A percentile compares a stretch with the other conserved stretches of the same genome.
Conservation (phyloP, 2,797 vertebrate genomes). For the Brachyalestes nurse region DNA sequence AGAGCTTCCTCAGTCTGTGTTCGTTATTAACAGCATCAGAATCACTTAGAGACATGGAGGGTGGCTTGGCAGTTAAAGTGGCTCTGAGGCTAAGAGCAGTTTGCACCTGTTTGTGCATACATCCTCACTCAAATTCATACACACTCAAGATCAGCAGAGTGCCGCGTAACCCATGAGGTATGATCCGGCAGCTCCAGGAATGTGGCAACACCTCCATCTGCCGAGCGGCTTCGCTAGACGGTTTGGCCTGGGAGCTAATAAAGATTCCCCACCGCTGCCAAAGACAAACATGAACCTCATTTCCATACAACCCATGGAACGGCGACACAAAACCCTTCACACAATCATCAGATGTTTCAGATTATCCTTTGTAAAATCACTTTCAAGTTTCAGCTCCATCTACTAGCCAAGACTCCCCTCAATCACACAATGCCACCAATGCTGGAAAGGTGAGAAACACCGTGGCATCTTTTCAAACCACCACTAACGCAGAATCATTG, state of each 20-base stretch:
- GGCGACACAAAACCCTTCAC: not conserved
- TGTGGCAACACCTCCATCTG: slow-evolving; percentile 53
- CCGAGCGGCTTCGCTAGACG: slow-evolving; percentile 17
- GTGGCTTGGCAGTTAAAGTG: slow-evolving; percentile 29
- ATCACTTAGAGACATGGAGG: slow-evolving; percentile 3
- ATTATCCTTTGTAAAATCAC: no score
- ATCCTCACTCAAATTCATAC: slow-evolving; percentile 26
- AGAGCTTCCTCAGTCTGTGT: slow-evolving; percentile 36
- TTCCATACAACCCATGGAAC: not conserved
- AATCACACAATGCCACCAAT: no score
- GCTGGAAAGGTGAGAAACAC: no score
- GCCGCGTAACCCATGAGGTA: slow-evolving; percentile 22
- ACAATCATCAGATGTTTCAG: no score
- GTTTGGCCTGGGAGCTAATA: slow-evolving; percentile 9
- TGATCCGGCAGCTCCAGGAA: slow-evolving; percentile 31
- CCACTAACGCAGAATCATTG: no score
- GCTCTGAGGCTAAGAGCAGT: slow-evolving; percentile 35
- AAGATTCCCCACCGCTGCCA: not conserved
- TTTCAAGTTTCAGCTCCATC: no score
- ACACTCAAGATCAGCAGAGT: slow-evolving; percentile 10
- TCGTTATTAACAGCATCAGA: slow-evolving; percentile 37
- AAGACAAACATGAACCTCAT: slow-evolving; percentile 8
- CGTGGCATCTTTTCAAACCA: no score
- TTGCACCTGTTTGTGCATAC: slow-evolving; percentile 44
- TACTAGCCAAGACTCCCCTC: no score